These are phyloP conservation scores for Apogon hyalosoma DNA, from an alignment of 2,797 vertebrate genomes.

Conservation along the genomic window DNA sequence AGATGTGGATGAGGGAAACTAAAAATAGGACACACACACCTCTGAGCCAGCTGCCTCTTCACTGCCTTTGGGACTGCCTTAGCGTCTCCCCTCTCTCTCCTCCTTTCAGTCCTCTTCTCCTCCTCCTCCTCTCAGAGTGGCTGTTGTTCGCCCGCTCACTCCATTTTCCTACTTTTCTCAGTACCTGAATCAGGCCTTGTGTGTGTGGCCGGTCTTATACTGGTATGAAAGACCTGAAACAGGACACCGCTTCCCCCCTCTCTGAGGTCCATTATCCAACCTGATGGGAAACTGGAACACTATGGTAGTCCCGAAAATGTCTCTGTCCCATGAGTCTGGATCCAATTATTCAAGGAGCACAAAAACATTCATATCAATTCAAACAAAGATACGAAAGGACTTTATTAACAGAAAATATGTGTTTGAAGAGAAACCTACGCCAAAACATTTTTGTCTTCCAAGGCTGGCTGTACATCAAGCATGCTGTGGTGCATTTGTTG, in stretches of 20 bases:
- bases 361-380: constrained; percentile 29
- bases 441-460: constrained; percentile 31
- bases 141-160: constrained; percentile 23
- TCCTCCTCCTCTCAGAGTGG: constrained; percentile 23
- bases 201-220: constrained; percentile 44
- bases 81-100: constrained; percentile 59
- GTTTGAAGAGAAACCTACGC: constrained; percentile 25
- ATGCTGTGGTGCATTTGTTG: constrained; percentile 18
- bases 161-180: constrained; percentile 38
- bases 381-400: constrained; percentile 36
- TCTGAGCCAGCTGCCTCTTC: constrained; percentile 82
- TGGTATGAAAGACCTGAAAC: constrained; percentile 61
- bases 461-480: constrained; percentile 44
- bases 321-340: constrained; percentile 32
- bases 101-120: constrained; percentile 37
- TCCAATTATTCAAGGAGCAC: constrained; percentile 44
- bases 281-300: constrained; percentile 62
- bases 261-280: constrained; percentile 55
- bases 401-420: constrained; percentile 20
- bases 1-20: constrained; percentile 74
- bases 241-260: constrained; percentile 46
- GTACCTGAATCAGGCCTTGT: constrained; percentile 52
- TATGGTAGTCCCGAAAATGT: constrained; percentile 45
- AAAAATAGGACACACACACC: constrained; percentile 83
- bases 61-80: constrained; percentile 72